phyloP scores from a whole-genome alignment of 2,113 vertebrate species.

The Daubentonia madagascariensis region DNA sequence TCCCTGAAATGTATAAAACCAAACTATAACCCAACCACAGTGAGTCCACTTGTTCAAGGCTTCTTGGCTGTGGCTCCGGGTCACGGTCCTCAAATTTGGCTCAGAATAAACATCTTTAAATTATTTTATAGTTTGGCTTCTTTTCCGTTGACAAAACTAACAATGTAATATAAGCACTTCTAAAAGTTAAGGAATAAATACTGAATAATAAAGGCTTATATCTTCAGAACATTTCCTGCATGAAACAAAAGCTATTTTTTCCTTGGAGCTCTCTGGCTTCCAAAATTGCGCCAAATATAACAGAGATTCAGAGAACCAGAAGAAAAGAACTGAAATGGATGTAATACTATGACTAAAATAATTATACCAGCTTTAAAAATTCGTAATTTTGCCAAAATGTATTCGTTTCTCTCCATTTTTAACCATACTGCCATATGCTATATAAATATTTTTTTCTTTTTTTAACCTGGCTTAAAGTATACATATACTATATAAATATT shows the following conservation, averaged over 20 bases:
- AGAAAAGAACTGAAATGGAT: background rate
- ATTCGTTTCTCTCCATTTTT: background rate
- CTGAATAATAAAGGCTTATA: constrained; percentile 20
- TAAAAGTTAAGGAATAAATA: constrained; percentile 30
- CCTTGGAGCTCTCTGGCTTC: constrained; percentile 17
- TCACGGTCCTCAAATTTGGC: too few species aligned
- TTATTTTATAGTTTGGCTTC: too few species aligned
- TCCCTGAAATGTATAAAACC: too few species aligned
- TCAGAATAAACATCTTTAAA: too few species aligned
- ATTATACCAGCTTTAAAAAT: constrained; percentile 27
- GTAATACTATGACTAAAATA: background rate
- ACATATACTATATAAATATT: background rate
- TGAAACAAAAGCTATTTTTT: constrained; percentile 15
- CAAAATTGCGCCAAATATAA: constrained; percentile 22
- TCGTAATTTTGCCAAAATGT: background rate
- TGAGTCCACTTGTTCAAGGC: too few species aligned
- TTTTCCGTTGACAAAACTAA: too few species aligned
- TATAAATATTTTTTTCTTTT: constrained; percentile 6
- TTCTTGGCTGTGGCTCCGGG: too few species aligned
- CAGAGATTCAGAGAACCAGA: background rate
- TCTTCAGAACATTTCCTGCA: constrained; percentile 12
- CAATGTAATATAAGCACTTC: constrained; percentile 19
- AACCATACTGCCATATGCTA: background rate
- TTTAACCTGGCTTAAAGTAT: too few species aligned
- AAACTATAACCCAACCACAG: too few species aligned